Evolutionary conservation across 92 coral and sea anemone genomes (phyloP), one percentile per base, ranked within the genome.

Genomic region (Palythoa heliodiscus): DNA sequence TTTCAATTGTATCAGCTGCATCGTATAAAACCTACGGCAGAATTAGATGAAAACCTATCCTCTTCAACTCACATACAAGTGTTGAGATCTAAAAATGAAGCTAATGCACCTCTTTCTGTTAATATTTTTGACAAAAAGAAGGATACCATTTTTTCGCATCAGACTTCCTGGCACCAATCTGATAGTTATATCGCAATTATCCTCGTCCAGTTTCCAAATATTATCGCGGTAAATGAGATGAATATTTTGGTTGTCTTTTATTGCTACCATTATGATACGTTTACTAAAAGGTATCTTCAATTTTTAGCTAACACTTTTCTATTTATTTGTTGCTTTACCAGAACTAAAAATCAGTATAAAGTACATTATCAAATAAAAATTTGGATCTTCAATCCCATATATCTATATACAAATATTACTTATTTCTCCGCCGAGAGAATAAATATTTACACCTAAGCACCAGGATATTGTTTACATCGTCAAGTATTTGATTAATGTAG

Each of bases 121-220:
- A 58, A 37, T 16, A 2, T 66, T 40, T 25, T 52, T 12, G 9
- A 52, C 63, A 78, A 16, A 61, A 78, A 63, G 39, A 40, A n/a
- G 72, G 57, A 61, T 78, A 40, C 13, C 72, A 63, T 61, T 78
- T 60, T 40, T 78, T 19, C 4, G 63, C 13, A 48, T 66, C 84
- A 80, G 84, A 64, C 84, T 20, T 25, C 14, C 15, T 66, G 84
- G 84, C 84, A 80, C 84, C 84, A 25, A 11, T 48, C 12, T 43
- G 74, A 47, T n/a, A 79, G 73, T 66, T 24, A 24, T 13, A 23
- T 19, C 63, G 10, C 60, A 78, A 78, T 43, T 63, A 61, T 63
- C 17, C n/a, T 47, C 22, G 14, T 60, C 52, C 52, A 22, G 24
- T 63, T 39, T 61, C 37, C 20, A 75, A 75, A 75, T 20, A 52